Percentiles rank a stretch among this genome's conserved stretches.
Conservation (phyloP, 2,888 invertebrate genomes). For the Amitus sp. region DNA sequence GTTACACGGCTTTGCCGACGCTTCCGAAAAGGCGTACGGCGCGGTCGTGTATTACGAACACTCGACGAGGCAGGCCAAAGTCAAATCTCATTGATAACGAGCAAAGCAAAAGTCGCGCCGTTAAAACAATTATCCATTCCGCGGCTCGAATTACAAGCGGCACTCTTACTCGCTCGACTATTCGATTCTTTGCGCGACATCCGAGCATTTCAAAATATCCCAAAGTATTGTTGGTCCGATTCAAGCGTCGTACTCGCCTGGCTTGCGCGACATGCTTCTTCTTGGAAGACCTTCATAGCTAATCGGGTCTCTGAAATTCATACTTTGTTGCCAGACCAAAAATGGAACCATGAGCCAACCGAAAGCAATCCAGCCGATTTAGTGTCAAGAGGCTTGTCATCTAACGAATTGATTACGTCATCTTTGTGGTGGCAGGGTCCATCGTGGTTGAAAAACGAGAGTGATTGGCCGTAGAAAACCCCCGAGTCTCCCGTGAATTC, state of each 20-base stretch:
- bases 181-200: constrained; percentile 1
- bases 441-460: not conserved
- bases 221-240: constrained; percentile 26
- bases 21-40: constrained; percentile 19
- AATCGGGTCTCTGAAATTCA: constrained; percentile 15
- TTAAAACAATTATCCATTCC: constrained; percentile 21
- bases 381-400: constrained; percentile 20
- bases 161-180: constrained; percentile 2
- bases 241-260: constrained; percentile 36
- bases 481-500: not conserved
- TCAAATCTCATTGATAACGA: constrained; percentile 4
- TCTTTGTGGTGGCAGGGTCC: constrained; percentile 10
- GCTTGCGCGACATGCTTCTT: constrained; percentile 24
- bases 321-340: not conserved
- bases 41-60: constrained; percentile 13
- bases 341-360: constrained; percentile 25
- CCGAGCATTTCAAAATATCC: not conserved
- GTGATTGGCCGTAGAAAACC: too few relatives aligned
- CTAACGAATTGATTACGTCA: not conserved
- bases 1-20: constrained; percentile 25
- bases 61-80: not conserved
- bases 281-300: constrained; percentile 15
- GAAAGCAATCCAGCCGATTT: constrained; percentile 31
- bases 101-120: constrained; percentile 29
- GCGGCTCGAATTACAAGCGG: constrained; percentile 17